Base-by-base conservation (phyloP, 2,797 vertebrate species). In the Brachyalestes nurse region DNA sequence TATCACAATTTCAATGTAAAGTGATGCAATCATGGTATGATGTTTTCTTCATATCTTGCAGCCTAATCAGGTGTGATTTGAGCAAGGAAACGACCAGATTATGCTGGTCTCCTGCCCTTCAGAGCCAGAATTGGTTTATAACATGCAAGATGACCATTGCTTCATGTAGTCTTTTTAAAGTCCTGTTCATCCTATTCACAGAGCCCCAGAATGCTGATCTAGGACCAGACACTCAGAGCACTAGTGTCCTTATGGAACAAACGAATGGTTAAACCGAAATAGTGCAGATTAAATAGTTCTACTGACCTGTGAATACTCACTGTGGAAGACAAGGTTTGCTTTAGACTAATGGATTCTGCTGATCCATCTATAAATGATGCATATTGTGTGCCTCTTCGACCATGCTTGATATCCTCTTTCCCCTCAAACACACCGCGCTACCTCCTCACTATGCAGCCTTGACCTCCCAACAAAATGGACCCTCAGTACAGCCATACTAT, bases 391-490 rank as follows among this genome's bases (percentile, higher is more conserved):
- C 83, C 85, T 84, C 78, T 82, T 73, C 55, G 40, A 19, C 45
- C 28, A 49, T 72, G 66, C 65, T 84, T 77, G 45, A 40, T 83
- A 25, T 80, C 67, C 57, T 74, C 57, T 65, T 45, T 71, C 80
- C 79, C 73, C 74, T 77, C n/a, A 42, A 84, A 55, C 71, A 77
- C 78, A 81, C 79, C 28, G 62, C 72, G 13, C 77, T 84, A 85
- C 82, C 80, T 80, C 78, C 82, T 72, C 40, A 75, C 77, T 82
- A 72, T 78, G 75, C 84, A 73, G 73, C 83, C 76, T 85, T 80
- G 57, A 75, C 51, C 66, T 84, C 81, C 64, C 38, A 49, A 66
- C 79, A 23, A 51, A 21, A 42, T 28, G 66, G 42, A 65, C 61
- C 65, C 71, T 5, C 47, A 23, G 4, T 76, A 71, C 64, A 77